A percentile compares a stretch with the other conserved stretches of the same genome.
Evolutionary conservation across 2,888 invertebrate species (phyloP).

Genomic region (Bimastos eiseni): DNA sequence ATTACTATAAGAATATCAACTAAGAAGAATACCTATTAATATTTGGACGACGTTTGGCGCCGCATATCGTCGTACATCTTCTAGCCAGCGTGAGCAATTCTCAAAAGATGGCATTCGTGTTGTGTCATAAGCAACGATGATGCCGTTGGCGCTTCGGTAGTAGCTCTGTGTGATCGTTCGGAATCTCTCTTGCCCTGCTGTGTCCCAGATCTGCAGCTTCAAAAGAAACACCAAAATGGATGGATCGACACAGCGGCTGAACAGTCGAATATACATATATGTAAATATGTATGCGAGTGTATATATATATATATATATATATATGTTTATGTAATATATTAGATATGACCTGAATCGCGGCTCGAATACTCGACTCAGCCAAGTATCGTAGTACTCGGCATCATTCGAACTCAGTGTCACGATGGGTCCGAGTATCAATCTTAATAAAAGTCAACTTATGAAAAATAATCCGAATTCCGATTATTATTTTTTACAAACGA

Average conservation of each 20-base stretch:
- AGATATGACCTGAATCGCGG: too few relatives aligned
- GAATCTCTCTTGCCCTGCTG: slow-evolving; percentile 93
- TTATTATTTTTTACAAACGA: too few relatives aligned
- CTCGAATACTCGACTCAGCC: too few relatives aligned
- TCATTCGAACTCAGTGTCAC: too few relatives aligned
- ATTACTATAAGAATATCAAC: slow-evolving; percentile 21
- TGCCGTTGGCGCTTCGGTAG: slow-evolving; percentile 94
- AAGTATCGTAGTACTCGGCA: too few relatives aligned
- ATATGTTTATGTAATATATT: not conserved
- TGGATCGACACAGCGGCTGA: not conserved
- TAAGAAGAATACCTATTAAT: slow-evolving; percentile 74
- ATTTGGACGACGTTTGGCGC: slow-evolving; percentile 87
- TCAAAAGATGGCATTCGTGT: slow-evolving; percentile 89
- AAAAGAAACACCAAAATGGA: not conserved
- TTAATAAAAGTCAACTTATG: too few relatives aligned
- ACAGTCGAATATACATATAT: not conserved
- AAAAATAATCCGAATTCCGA: too few relatives aligned
- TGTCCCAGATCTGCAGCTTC: slow-evolving; percentile 94
- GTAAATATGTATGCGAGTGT: too few relatives aligned
- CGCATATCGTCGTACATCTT: slow-evolving; percentile 90
- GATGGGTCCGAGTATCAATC: too few relatives aligned
- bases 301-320: too few relatives aligned
- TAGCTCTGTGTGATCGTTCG: slow-evolving; percentile 95
- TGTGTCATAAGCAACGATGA: slow-evolving; percentile 94
- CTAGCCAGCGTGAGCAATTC: slow-evolving; percentile 85